These are phyloP conservation scores for Halisarca cf. caerulea DNA, from an alignment of 37 sponge, comb jelly and placozoan species.

Conservation along the genomic window DNA sequence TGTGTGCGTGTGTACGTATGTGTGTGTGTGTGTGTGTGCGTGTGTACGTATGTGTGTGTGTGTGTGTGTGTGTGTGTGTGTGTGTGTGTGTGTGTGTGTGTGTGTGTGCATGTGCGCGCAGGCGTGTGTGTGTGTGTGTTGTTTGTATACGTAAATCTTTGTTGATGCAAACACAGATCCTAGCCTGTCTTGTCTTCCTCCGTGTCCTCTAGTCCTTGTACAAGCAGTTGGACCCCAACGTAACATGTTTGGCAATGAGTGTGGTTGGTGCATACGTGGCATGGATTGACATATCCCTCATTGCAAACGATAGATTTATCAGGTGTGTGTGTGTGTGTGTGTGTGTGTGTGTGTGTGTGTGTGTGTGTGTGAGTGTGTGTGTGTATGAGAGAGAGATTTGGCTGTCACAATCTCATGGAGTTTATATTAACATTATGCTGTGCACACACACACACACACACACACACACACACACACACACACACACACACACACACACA, in stretches of 20 bases:
- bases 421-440: too few relatives aligned
- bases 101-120: too few relatives aligned
- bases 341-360: too few relatives aligned
- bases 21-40: neutral
- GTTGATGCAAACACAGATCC: neutral
- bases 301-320: conserved; percentile 80
- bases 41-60: neutral
- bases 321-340: conserved; percentile 35
- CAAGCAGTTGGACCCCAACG: conserved; percentile 47
- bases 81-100: neutral
- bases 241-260: conserved; percentile 65
- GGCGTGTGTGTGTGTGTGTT: too few relatives aligned
- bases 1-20: neutral
- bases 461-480: too few relatives aligned
- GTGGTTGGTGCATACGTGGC: conserved; percentile 85
- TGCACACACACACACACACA: too few relatives aligned
- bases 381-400: too few relatives aligned
- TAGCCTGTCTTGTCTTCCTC: neutral
- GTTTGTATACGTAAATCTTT: neutral
- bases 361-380: too few relatives aligned
- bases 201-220: conserved; percentile 24
- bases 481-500: too few relatives aligned
- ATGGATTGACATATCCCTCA: conserved; percentile 85
- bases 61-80: conserved; percentile 10
- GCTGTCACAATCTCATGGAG: too few relatives aligned